Evolutionary conservation across 2,888 invertebrate genomes (phyloP).

Genomic region (Caenorhabditis auriculariae): DNA sequence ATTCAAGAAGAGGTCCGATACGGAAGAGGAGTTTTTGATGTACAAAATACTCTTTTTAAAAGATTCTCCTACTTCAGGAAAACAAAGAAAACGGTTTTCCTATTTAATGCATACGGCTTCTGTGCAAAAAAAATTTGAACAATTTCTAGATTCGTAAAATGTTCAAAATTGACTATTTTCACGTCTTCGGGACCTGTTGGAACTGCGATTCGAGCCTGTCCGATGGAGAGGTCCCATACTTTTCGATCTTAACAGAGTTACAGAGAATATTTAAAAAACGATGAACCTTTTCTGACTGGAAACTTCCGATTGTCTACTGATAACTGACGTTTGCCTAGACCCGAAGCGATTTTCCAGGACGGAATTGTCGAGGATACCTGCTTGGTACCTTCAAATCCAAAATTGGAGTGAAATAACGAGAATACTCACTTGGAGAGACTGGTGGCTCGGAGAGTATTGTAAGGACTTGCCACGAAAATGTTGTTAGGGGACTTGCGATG

Average conservation of each 20-base stretch:
- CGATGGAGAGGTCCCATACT: slow-evolving; percentile 46
- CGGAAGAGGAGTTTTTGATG: no score
- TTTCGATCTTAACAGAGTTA: slow-evolving; percentile 19
- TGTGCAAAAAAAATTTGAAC: not conserved
- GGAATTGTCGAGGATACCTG: slow-evolving; percentile 27
- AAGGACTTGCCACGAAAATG: slow-evolving; percentile 61
- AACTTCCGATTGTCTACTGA: slow-evolving; percentile 32
- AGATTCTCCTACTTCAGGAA: no score
- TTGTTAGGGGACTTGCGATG: slow-evolving; percentile 45
- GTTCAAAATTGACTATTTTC: slow-evolving; percentile 42
- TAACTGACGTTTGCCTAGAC: slow-evolving; percentile 20
- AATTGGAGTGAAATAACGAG: not conserved
- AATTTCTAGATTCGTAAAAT: not conserved
- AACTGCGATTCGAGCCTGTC: slow-evolving; percentile 29
- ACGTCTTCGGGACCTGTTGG: slow-evolving; percentile 28
- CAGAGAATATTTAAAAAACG: no score
- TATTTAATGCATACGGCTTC: not conserved
- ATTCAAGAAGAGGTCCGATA: no score
- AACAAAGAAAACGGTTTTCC: slow-evolving; percentile 2
- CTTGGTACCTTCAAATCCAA: slow-evolving; percentile 22
- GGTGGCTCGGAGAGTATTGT: slow-evolving; percentile 60
- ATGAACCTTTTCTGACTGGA: slow-evolving; percentile 27
- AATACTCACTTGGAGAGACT: slow-evolving; percentile 24
- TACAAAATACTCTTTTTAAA: no score
- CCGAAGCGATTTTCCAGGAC: slow-evolving; percentile 31